A percentile compares a stretch with the other conserved stretches of the same genome.
Conservation (phyloP, 2,113 vertebrate species). For the Guaruba guarouba region DNA sequence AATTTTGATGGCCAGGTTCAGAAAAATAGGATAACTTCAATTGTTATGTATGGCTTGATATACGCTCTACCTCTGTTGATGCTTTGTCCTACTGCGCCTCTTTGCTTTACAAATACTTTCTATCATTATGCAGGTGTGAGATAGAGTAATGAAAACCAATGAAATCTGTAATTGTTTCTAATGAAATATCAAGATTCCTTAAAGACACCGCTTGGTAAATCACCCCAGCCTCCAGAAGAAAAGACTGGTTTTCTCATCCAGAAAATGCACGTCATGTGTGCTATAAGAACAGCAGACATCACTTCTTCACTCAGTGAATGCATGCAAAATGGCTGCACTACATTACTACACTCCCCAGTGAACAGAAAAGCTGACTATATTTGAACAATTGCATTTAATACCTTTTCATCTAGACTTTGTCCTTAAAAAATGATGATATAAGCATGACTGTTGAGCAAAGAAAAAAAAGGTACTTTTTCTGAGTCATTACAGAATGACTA, state of each 20-base stretch:
- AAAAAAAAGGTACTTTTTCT: conserved; percentile 6
- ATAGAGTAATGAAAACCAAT: not conserved
- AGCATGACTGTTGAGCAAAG: not conserved
- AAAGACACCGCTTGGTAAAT: not conserved
- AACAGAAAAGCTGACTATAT: not conserved
- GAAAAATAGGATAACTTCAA: not conserved
- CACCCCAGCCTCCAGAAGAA: not conserved
- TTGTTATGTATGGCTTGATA: not conserved
- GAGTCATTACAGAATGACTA: conserved; percentile 6
- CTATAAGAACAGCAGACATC: not conserved
- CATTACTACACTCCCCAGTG: not conserved
- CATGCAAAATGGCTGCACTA: not conserved
- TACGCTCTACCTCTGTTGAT: not conserved
- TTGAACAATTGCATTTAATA: not conserved
- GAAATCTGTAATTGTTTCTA: not conserved
- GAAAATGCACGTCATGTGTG: not conserved
- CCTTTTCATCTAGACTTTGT: not conserved
- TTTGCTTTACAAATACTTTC: not conserved
- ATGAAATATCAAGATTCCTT: not conserved
- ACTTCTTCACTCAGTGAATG: not conserved
- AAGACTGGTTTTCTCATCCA: not conserved
- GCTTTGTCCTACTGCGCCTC: not conserved
- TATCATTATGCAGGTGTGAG: not conserved
- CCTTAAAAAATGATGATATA: not conserved
- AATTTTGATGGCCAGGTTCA: not conserved